Percentiles rank a stretch among this genome's conserved stretches.
Conservation (phyloP, 2,888 invertebrate species). For the Cheilosia impressa region DNA sequence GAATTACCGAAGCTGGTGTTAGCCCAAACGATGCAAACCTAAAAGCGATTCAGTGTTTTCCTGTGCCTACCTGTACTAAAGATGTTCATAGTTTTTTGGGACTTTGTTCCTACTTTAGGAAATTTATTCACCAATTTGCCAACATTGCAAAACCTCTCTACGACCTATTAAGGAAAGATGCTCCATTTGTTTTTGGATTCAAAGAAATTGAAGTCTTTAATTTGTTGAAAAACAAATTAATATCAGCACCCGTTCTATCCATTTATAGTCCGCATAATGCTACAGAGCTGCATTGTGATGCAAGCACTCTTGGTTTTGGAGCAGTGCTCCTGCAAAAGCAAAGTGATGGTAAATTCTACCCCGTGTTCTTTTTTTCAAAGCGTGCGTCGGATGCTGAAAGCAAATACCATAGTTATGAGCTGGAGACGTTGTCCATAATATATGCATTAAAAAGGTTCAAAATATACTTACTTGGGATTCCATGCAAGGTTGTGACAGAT, state of each 20-base stretch:
- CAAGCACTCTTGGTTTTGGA: slow-evolving; percentile 76
- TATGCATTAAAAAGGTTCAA: slow-evolving; percentile 46
- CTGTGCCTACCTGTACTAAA: slow-evolving; percentile 69
- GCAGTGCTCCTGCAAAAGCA: slow-evolving; percentile 76
- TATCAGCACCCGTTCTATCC: slow-evolving; percentile 76
- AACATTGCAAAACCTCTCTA: slow-evolving; percentile 78
- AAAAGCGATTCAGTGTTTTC: slow-evolving; percentile 43
- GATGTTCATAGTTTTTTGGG: slow-evolving; percentile 73
- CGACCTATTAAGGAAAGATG: slow-evolving; percentile 71
- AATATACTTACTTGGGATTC: slow-evolving; percentile 70
- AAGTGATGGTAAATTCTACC: slow-evolving; percentile 76
- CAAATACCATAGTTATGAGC: slow-evolving; percentile 73
- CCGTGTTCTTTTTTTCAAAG: slow-evolving; percentile 78
- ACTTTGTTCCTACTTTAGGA: slow-evolving; percentile 70
- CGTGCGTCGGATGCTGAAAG: slow-evolving; percentile 76
- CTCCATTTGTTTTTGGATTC: slow-evolving; percentile 33
- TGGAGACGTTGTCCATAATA: slow-evolving; percentile 49
- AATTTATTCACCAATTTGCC: slow-evolving; percentile 77
- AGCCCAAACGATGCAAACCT: slow-evolving; percentile 49
- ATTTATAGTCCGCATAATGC: slow-evolving; percentile 77
- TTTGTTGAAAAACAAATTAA: slow-evolving; percentile 55
- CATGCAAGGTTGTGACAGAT: slow-evolving; percentile 77
- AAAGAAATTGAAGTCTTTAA: slow-evolving; percentile 51
- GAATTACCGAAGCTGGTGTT: slow-evolving; percentile 35
- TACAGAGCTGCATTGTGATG: slow-evolving; percentile 79